Percentiles rank a stretch among this genome's conserved stretches.
These are phyloP conservation scores for Oncorhynchus tshawytscha DNA, from an alignment of 2,113 vertebrate genomes.

Conservation along the genomic window DNA sequence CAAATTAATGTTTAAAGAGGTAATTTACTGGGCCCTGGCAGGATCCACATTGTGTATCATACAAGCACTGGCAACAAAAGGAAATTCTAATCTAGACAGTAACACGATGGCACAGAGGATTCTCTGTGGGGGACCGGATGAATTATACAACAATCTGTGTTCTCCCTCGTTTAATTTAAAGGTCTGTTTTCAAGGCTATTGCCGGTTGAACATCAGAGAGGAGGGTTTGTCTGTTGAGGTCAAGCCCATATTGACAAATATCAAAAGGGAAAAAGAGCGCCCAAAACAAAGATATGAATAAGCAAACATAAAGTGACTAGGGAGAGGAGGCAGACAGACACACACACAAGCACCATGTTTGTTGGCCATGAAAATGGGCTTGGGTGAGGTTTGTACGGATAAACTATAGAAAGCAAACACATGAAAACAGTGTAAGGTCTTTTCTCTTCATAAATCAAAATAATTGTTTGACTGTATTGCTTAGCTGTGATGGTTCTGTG, in stretches of 20 bases:
- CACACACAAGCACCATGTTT: neutral
- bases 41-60: constrained; percentile 74
- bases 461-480: too few relatives aligned
- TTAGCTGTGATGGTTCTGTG: too few relatives aligned
- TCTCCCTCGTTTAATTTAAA: constrained; percentile 76
- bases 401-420: too few relatives aligned
- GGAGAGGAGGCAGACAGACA: constrained; percentile 1
- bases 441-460: neutral
- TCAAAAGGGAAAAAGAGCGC: constrained; percentile 60
- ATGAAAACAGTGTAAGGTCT: constrained; percentile 8
- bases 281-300: constrained; percentile 65
- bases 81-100: constrained; percentile 77
- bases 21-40: constrained; percentile 76
- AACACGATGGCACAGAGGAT: constrained; percentile 63
- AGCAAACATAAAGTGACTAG: constrained; percentile 56
- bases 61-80: constrained; percentile 77
- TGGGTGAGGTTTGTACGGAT: constrained; percentile 3
- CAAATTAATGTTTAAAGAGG: constrained; percentile 81
- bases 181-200: constrained; percentile 74
- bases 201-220: constrained; percentile 64
- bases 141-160: constrained; percentile 80
- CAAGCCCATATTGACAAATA: constrained; percentile 74
- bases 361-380: constrained; percentile 35
- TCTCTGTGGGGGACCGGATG: constrained; percentile 70
- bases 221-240: constrained; percentile 62